A percentile compares a stretch with the other conserved stretches of the same genome.
Evolutionary conservation across 2,797 vertebrate species (phyloP).

Genomic region (Enteromius radiatus): DNA sequence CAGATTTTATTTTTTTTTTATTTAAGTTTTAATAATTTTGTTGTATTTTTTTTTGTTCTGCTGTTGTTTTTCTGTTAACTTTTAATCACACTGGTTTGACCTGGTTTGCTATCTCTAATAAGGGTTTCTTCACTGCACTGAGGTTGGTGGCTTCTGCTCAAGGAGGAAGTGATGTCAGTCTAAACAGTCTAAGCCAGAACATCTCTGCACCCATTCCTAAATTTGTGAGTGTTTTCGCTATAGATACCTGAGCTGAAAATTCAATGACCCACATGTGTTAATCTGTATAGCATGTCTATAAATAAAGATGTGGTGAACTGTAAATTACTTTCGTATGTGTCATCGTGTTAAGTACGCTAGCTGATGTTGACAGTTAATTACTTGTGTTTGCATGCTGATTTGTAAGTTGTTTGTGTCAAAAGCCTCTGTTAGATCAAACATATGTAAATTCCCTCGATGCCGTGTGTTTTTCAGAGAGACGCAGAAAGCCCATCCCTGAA

Average conservation of each 20-base stretch:
- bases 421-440: neutral
- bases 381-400: neutral
- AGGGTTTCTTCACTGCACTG: slow-evolving; percentile 94
- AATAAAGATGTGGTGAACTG: neutral
- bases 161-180: slow-evolving; percentile 88
- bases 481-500: slow-evolving; percentile 83
- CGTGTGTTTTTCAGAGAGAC: slow-evolving; percentile 80
- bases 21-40: neutral
- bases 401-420: neutral
- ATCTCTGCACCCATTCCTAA: slow-evolving; percentile 86
- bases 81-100: neutral
- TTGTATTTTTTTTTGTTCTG: neutral
- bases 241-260: neutral
- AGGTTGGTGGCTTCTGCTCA: slow-evolving; percentile 94
- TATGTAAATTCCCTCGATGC: neutral
- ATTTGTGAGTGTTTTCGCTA: slow-evolving; percentile 84
- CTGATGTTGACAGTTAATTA: neutral
- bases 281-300: neutral
- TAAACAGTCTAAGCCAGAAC: slow-evolving; percentile 84
- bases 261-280: neutral
- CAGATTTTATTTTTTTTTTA: neutral
- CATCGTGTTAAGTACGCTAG: neutral
- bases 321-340: neutral
- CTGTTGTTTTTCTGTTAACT: neutral
- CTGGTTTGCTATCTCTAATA: slow-evolving; percentile 25